Percentiles rank a stretch among this genome's conserved stretches.
These are phyloP conservation scores for Lampris incognitus DNA, from an alignment of 2,113 vertebrate genomes.

Conservation along the genomic window DNA sequence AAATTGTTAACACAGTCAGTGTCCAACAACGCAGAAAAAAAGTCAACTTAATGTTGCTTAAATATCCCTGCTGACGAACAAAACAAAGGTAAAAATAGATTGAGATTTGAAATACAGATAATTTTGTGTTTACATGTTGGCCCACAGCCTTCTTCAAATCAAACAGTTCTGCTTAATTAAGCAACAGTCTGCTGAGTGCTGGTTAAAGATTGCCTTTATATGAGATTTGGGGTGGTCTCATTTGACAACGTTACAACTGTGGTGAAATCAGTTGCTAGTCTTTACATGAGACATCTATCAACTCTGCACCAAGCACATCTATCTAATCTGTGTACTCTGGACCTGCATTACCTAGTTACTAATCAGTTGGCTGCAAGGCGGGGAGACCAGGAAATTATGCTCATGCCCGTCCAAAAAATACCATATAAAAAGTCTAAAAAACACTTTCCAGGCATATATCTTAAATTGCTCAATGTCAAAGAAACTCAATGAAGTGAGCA, in stretches of 20 bases:
- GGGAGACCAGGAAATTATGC: not conserved
- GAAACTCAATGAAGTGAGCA: not conserved
- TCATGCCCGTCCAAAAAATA: not conserved
- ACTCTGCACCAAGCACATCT: no score
- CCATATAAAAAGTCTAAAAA: not conserved
- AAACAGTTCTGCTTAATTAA: no score
- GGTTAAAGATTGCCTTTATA: no score
- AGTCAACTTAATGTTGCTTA: not conserved
- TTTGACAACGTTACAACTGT: no score
- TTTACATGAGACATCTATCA: no score
- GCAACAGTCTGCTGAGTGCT: no score
- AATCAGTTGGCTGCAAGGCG: not conserved
- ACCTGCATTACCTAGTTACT: not conserved
- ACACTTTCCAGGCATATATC: not conserved
- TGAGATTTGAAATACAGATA: not conserved
- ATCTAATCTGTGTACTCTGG: no score
- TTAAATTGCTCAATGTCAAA: not conserved
- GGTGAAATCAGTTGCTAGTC: no score
- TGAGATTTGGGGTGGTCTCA: no score
- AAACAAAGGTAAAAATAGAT: not conserved
- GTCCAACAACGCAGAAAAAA: constrained; percentile 42
- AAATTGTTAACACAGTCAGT: constrained; percentile 11
- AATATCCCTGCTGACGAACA: not conserved
- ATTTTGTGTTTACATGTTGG: not conserved
- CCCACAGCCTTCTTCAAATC: no score